phyloP scores from a whole-genome alignment of 2,888 invertebrate species.

The Fragum sueziense region DNA sequence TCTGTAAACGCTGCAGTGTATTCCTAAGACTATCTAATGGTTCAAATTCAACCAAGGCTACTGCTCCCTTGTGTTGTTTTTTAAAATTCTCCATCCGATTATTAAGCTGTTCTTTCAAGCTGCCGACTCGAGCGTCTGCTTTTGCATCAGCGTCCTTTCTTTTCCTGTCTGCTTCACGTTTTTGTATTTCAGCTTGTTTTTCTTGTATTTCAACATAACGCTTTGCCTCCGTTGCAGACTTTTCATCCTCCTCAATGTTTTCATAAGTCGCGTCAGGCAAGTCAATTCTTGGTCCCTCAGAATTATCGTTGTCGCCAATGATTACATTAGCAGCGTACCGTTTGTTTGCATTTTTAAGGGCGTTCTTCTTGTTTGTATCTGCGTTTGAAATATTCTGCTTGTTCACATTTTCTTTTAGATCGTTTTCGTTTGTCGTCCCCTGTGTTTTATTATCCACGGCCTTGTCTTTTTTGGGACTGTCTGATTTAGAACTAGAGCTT shows the following conservation, averaged over 20 bases:
- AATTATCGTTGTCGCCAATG: neutral
- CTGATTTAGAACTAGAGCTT: neutral
- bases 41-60: neutral
- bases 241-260: neutral
- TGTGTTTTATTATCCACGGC: too few relatives aligned
- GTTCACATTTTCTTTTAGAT: neutral
- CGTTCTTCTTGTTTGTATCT: neutral
- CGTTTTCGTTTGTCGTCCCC: neutral
- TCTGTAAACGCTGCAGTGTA: neutral
- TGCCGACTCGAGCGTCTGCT: neutral
- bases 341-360: neutral
- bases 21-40: neutral
- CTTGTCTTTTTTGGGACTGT: neutral
- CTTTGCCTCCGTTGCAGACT: neutral
- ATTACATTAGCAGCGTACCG: neutral
- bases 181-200: neutral
- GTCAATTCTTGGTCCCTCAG: neutral
- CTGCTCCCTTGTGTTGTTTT: neutral
- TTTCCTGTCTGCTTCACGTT: neutral
- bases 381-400: neutral
- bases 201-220: neutral
- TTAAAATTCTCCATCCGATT: neutral
- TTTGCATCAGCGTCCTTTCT: neutral
- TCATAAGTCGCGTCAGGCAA: neutral
- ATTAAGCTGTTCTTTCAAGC: neutral